Evolutionary conservation across 2,113 vertebrate genomes (phyloP), one percentile per base, ranked within the genome.

Genomic region (Mus spicilegus): DNA sequence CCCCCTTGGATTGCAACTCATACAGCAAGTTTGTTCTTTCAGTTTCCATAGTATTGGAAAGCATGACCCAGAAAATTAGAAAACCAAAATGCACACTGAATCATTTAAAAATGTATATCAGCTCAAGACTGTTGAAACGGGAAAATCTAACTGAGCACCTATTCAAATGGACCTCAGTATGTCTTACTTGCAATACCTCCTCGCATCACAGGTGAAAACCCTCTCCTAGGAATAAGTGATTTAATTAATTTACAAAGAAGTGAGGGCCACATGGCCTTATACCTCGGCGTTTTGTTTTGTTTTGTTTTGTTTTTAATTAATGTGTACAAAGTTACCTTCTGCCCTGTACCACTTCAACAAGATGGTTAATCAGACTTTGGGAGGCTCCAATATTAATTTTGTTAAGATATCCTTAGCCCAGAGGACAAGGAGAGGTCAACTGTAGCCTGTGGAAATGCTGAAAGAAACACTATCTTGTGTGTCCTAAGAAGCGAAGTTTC

Each of bases 31-130:
- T 87, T 88, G 22, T 67, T 94, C 86, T 85, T 87, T 90, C 54
- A 73, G 78, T 46, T 49, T 93, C 65, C 33, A 26, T 2, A 76
- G 51, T 91, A 87, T 82, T 93, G 92, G 78, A 94, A 94, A 95
- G 95, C 72, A 89, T 94, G 94, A 93, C 95, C 91, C 94, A 94
- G 95, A 96, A 97, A 97, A 94, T 81, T 94, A 94, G 82, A 96
- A 96, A 96, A 93, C 96, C 87, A 94, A 96, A 97, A 94, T 96
- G 89, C 63, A 91, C 72, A 91, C 72, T 7, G 56, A 91, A 96
- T 97, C 70, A 80, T 90, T 97, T 77, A 94, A 95, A 97, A 97
- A 90, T 93, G 73, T 69, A 2, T 91, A 91, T 93, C 87, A 96
- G 42, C 24, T 95, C 36, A 69, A n/a, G 13, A 28, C 42, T 70